Evolutionary conservation across 2,113 vertebrate genomes (phyloP).

Genomic region (Stigmatopora nigra): DNA sequence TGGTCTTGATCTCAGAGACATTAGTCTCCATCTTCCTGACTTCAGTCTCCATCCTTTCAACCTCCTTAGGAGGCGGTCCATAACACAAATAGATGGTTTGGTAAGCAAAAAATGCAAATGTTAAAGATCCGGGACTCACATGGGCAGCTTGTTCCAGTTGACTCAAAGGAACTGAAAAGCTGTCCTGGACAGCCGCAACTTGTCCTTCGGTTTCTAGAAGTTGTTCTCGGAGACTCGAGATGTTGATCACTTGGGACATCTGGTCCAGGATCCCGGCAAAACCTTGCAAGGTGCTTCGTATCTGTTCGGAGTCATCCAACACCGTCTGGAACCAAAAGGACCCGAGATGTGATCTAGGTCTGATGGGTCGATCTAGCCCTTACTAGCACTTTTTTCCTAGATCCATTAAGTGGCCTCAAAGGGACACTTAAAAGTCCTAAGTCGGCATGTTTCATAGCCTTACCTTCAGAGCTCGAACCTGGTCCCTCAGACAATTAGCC

Average conservation of each 20-base stretch:
- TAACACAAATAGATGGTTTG: neutral
- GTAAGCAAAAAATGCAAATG: neutral
- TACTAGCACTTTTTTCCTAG: too few relatives aligned
- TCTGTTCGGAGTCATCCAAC: constrained; percentile 83
- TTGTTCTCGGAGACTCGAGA: constrained; percentile 61
- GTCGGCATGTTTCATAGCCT: neutral
- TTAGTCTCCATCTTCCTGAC: constrained; percentile 79
- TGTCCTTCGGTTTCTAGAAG: constrained; percentile 65
- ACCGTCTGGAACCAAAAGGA: constrained; percentile 70
- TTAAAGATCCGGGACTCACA: constrained; percentile 64
- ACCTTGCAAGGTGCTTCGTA: constrained; percentile 72
- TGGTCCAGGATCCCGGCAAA: constrained; percentile 74
- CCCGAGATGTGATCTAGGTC: too few relatives aligned
- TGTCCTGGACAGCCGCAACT: constrained; percentile 72
- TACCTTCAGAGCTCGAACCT: constrained; percentile 75
- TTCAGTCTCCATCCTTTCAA: constrained; percentile 81
- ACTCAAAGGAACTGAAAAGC: constrained; percentile 73
- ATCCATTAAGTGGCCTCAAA: too few relatives aligned
- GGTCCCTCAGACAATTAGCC: constrained; percentile 73
- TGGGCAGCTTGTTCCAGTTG: constrained; percentile 76
- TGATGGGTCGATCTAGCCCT: too few relatives aligned
- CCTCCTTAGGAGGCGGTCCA: constrained; percentile 66
- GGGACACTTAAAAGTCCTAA: too few relatives aligned
- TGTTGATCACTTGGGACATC: constrained; percentile 76
- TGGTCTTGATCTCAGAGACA: constrained; percentile 73